A percentile compares a stretch with the other conserved stretches of the same genome.
These are phyloP conservation scores for Sceloporus undulatus DNA, from an alignment of 2,113 vertebrate species.

Conservation along the genomic window DNA sequence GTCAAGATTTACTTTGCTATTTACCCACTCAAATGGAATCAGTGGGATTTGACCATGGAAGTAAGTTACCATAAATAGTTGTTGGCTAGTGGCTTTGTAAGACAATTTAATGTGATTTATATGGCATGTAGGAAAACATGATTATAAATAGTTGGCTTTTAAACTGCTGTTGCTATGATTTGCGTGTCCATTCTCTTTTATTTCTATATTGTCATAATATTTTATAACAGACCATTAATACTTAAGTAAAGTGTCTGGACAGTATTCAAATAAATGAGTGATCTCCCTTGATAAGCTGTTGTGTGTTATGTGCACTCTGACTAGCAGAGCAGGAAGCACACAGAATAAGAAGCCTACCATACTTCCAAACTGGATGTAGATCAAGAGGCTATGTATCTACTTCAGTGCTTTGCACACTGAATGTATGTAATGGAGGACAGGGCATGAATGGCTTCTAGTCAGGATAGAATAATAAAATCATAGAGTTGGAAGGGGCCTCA, in stretches of 20 bases:
- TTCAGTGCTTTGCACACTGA: neutral
- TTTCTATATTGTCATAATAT: neutral
- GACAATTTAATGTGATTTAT: constrained; percentile 59
- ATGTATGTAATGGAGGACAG: no score
- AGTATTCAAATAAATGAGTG: neutral
- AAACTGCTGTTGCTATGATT: constrained; percentile 28
- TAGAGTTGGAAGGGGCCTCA: no score
- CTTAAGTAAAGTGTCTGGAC: neutral
- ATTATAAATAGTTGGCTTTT: constrained; percentile 59
- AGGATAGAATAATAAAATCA: no score
- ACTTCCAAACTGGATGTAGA: neutral
- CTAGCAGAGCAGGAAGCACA: neutral
- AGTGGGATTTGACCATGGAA: constrained; percentile 62
- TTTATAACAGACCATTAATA: constrained; percentile 11
- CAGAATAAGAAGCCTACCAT: no score
- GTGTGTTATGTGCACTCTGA: neutral
- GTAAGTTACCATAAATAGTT: constrained; percentile 64
- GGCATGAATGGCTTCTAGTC: no score
- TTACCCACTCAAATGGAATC: constrained; percentile 59
- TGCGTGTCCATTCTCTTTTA: constrained; percentile 2
- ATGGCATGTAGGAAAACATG: constrained; percentile 43
- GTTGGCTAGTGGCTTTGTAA: constrained; percentile 61
- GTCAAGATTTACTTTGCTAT: constrained; percentile 65
- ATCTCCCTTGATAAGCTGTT: neutral
- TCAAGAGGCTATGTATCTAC: neutral